Conservation (phyloP, 35 echinoderm and acorn worm genomes). For the Lytechinus pictus region DNA sequence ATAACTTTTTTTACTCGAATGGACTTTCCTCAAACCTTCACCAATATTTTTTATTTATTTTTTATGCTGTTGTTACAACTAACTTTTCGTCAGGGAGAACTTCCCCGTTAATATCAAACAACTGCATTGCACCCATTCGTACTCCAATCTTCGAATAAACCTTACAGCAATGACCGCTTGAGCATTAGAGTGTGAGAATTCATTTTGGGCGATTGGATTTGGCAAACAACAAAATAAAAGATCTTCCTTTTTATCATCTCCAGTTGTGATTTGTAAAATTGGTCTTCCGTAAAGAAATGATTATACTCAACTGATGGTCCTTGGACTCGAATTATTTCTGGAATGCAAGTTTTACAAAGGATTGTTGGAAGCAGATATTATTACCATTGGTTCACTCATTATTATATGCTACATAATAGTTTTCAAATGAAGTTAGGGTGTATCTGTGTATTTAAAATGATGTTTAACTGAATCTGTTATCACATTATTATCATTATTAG, state of each 20-base stretch:
- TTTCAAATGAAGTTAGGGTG: too few species aligned
- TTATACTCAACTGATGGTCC: background rate
- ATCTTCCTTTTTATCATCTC: background rate
- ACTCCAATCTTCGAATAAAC: background rate
- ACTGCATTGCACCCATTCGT: too few species aligned
- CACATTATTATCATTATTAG: too few species aligned
- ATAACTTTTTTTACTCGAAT: too few species aligned
- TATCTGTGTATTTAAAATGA: too few species aligned
- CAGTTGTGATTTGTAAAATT: background rate
- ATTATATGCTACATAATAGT: too few species aligned
- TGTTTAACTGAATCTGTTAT: too few species aligned
- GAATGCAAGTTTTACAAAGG: background rate
- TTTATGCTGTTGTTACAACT: too few species aligned
- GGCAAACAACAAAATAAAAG: background rate
- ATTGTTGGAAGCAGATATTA: background rate
- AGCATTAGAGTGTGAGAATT: background rate
- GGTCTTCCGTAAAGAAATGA: background rate
- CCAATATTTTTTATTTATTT: too few species aligned
- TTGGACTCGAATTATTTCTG: background rate
- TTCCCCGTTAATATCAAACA: too few species aligned
- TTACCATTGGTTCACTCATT: background rate
- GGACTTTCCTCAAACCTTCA: too few species aligned
- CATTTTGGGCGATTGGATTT: background rate
- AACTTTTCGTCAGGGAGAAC: too few species aligned
- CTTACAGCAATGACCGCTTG: background rate